Evolutionary conservation across 2,113 vertebrate species (phyloP), one percentile per base, ranked within the genome.

Genomic region (Semicossyphus pulcher): DNA sequence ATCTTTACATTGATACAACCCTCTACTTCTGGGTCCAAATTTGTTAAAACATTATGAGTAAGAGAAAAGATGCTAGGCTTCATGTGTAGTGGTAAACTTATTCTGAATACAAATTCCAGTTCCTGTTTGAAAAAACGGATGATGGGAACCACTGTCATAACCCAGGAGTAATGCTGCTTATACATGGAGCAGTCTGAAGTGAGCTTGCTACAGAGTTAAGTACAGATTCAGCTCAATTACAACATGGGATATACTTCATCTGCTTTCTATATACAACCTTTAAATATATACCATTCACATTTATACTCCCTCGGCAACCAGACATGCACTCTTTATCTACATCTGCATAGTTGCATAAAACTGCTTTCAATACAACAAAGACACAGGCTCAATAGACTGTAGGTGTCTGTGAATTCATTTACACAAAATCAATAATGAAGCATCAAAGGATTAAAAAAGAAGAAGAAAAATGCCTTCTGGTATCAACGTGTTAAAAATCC

Each of bases 331-430:
- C 61, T 25, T 34, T 7, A 61, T 39, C 10, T 60, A 7, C 26
- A 7, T 41, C 25, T 59, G 45, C 10, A 23, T 5, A 4, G 20
- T 32, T 48, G 18, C 14, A 52, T 36, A 18, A 58, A 42, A 52
- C 28, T 14, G 14, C 29, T 20, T 10, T 59, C 37, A 39, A 32
- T 66, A 39, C 15, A 31, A 14, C 9, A n/a, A 4, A 42, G 20
- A 16, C 26, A n/a, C 10, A 47, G 20, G 3, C 20, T 21, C 29
- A n/a, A 20, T 18, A 29, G 25, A 39, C 62, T 52, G 47, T 28
- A 52, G 47, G 34, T 51, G 11, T 18, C 48, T 54, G 45, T 5
- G 14, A 67, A 64, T 45, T 79, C 52, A 76, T 72, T 41, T 65
- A 29, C 16, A 36, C 32, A 29, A 20, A 11, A 69, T 58, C 42